These are phyloP conservation scores for Ceyx margarethae DNA, from an alignment of 2,113 vertebrate species.

Conservation along the genomic window DNA sequence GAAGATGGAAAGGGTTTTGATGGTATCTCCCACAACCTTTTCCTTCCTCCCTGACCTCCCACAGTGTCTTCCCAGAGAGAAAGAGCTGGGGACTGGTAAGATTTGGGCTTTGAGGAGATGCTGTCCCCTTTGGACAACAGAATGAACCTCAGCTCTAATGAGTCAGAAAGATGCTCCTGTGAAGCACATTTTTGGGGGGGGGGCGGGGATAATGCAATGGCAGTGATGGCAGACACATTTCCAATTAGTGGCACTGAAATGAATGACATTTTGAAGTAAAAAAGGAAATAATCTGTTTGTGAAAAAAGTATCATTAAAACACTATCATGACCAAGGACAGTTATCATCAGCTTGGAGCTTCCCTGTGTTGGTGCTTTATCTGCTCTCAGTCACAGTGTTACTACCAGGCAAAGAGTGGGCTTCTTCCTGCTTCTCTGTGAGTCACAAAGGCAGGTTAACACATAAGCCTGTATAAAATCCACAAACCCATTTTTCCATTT, in stretches of 20 bases:
- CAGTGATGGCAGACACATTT: neutral
- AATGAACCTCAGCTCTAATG: neutral
- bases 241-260: neutral
- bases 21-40: neutral
- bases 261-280: neutral
- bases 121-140: neutral
- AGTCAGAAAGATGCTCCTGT: neutral
- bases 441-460: neutral
- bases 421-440: neutral
- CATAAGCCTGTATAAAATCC: conserved; percentile 47
- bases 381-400: neutral
- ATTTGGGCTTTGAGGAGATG: neutral
- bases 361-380: neutral
- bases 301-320: neutral
- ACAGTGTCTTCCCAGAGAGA: neutral
- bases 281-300: neutral
- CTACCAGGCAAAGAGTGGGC: neutral
- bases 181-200: neutral
- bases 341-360: neutral
- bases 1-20: neutral
- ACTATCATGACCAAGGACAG: neutral
- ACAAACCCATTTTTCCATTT: conserved; percentile 35
- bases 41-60: neutral
- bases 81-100: neutral
- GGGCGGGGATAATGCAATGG: too few relatives aligned